Percentiles rank a stretch among this genome's conserved stretches.
Conservation (phyloP, 2,797 vertebrate genomes). For the Pangasius macronema region DNA sequence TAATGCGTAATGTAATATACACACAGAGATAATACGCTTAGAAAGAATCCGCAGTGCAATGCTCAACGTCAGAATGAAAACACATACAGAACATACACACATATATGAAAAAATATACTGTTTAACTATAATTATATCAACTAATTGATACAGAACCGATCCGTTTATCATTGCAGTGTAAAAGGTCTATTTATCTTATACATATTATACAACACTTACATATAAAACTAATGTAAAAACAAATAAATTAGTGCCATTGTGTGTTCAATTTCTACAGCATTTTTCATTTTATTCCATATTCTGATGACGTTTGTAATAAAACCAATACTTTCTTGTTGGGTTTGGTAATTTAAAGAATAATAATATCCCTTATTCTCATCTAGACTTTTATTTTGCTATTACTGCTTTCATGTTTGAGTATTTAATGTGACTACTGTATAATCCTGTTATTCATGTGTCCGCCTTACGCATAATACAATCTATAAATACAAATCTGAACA, state of each 20-base stretch:
- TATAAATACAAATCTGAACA: background rate
- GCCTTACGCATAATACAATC: background rate
- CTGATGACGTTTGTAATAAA: conserved; percentile 69
- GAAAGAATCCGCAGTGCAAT: background rate
- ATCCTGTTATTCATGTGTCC: background rate
- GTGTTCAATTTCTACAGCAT: conserved; percentile 58
- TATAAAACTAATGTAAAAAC: background rate
- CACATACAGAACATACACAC: background rate
- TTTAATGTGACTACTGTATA: background rate
- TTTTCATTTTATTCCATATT: conserved; percentile 66
- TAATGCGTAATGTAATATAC: background rate
- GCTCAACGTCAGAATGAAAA: background rate
- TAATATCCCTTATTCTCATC: conserved; percentile 67
- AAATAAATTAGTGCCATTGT: background rate
- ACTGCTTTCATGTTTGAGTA: conserved; percentile 66
- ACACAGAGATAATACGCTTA: background rate
- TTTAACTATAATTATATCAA: background rate
- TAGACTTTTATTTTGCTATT: conserved; percentile 59
- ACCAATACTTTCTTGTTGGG: conserved; percentile 73
- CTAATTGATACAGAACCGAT: background rate
- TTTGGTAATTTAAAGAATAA: conserved; percentile 78
- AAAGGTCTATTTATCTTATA: background rate
- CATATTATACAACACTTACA: background rate
- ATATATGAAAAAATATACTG: background rate
- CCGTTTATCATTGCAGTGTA: background rate